Conservation (phyloP, 1,140 invertebrate genomes). For the Eulimnadia texana region DNA sequence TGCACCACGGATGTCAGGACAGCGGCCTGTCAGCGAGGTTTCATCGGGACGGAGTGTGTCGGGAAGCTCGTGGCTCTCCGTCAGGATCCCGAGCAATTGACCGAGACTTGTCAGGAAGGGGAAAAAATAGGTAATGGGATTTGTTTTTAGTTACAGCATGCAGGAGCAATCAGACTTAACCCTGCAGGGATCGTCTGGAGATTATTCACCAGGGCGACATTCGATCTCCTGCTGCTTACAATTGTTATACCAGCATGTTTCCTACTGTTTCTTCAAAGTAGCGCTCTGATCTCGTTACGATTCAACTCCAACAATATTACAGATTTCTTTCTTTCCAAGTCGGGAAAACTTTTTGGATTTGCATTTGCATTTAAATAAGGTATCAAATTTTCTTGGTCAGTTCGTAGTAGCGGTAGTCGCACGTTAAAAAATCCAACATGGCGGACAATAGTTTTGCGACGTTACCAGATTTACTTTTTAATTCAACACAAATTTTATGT, state of each 20-base stretch:
- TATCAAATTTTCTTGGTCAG: background rate
- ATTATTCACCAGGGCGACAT: background rate
- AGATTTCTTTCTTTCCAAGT: background rate
- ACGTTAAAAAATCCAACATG: too few relatives aligned
- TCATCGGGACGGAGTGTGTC: too few relatives aligned
- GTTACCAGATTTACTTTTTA: background rate
- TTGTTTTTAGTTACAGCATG: background rate
- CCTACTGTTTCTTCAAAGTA: background rate
- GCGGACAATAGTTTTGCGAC: too few relatives aligned
- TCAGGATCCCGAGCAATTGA: too few relatives aligned
- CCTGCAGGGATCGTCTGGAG: background rate
- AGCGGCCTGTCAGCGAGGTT: too few relatives aligned
- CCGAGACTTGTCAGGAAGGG: too few relatives aligned
- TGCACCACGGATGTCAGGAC: too few relatives aligned
- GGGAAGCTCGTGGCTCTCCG: too few relatives aligned
- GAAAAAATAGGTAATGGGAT: background rate
- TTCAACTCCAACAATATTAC: too few relatives aligned
- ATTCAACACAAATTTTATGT: too few relatives aligned
- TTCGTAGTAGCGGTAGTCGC: background rate
- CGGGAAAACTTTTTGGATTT: too few relatives aligned
- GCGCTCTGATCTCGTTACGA: background rate
- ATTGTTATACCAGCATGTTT: background rate
- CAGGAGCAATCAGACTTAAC: background rate
- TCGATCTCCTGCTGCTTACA: background rate
- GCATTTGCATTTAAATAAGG: background rate